phyloP scores from a whole-genome alignment of 2,888 invertebrate genomes.

The Sminthurides aquaticus region DNA sequence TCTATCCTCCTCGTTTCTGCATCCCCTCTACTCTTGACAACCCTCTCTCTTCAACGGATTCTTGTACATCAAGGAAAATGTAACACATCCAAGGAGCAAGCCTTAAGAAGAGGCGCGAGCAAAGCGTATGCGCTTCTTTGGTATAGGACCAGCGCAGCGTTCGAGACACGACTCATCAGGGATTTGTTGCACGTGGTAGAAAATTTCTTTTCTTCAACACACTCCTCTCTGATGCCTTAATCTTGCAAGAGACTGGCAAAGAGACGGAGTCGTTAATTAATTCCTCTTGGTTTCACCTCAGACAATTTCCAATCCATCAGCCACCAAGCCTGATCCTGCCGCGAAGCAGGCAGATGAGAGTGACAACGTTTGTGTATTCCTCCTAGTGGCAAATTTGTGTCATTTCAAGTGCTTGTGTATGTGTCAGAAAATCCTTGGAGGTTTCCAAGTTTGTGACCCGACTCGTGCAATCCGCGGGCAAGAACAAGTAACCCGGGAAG shows the following conservation, averaged over 20 bases:
- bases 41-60: too few relatives aligned
- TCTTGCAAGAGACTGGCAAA: background rate
- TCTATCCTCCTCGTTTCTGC: too few relatives aligned
- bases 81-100: too few relatives aligned
- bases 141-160: too few relatives aligned
- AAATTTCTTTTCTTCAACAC: background rate
- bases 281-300: background rate
- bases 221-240: background rate
- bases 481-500: background rate
- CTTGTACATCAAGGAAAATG: background rate
- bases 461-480: background rate
- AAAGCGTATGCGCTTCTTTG: too few relatives aligned
- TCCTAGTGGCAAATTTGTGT: background rate
- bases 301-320: background rate
- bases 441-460: too few relatives aligned
- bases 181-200: background rate
- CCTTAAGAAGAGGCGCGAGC: too few relatives aligned
- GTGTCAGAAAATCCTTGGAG: background rate
- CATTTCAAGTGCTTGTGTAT: background rate
- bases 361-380: background rate
- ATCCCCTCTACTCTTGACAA: too few relatives aligned
- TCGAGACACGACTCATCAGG: background rate
- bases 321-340: background rate
- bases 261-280: background rate
- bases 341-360: background rate